Evolutionary conservation across 2,113 vertebrate species (phyloP).

Genomic region (Cisticola juncidis): DNA sequence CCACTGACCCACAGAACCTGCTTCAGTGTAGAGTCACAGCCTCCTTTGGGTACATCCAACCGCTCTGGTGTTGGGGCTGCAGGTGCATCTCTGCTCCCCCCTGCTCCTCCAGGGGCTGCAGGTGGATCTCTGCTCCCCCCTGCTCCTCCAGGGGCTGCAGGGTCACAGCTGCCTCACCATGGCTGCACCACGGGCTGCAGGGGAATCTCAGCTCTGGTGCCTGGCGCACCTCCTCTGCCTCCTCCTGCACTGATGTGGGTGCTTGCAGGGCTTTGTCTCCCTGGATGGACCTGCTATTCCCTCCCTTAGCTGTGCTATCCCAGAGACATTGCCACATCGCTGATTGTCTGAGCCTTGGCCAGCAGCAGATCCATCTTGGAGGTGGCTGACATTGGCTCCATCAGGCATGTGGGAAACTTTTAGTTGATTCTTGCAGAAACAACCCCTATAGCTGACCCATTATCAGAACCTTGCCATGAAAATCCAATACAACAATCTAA

Average conservation of each 20-base stretch:
- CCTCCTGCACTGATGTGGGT: not conserved
- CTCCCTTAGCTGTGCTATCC: not conserved
- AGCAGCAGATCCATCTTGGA: not conserved
- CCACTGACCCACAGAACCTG: not conserved
- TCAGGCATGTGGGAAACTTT: not conserved
- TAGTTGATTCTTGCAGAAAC: not conserved
- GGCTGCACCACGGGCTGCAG: accelerated
- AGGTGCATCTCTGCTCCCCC: not conserved
- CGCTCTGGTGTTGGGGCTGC: not conserved
- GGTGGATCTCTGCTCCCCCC: not conserved
- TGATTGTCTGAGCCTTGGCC: no score
- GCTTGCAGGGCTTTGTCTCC: not conserved
- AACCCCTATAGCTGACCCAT: not conserved
- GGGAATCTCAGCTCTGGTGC: accelerated
- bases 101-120: not conserved
- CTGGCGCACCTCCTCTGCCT: not conserved
- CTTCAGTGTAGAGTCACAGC: no score
- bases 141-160: not conserved
- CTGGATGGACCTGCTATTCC: not conserved
- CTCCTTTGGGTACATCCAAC: no score
- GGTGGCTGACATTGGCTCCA: not conserved
- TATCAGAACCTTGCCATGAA: not conserved
- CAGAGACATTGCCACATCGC: accelerated
- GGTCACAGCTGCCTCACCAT: not conserved
- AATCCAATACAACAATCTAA: not conserved